Evolutionary conservation across 2,797 vertebrate species (phyloP), one percentile per base, ranked within the genome.

Genomic region (Odontamblyopus rebecca): DNA sequence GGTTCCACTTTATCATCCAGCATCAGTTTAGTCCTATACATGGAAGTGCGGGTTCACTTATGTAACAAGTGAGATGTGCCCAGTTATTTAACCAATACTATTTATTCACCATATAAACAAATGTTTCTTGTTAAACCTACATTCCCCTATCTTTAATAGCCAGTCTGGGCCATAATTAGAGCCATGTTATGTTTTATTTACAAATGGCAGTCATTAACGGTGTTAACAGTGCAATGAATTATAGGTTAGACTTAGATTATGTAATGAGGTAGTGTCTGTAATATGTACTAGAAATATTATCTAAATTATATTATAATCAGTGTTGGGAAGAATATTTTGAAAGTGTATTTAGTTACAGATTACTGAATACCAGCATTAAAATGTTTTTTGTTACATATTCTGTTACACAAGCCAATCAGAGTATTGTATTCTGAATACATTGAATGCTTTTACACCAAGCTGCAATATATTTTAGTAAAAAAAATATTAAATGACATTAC

Each of bases 21-120:
- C 65, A 32, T 67, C 48, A 67, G 27, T 48, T 15, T 16, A 7
- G 65, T 54, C 23, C 19, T 53, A 12, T 26, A 26, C 35, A 51
- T 50, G 23, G 70, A 81, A 62, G 65, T 80, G 71, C 73, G 60
- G 71, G 19, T 81, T 48, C 30, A 19, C 77, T 89, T 86, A 87
- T 67, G 68, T 81, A 89, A 84, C 61, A 32, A 54, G 56, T 23
- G 11, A 60, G 44, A 61, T 67, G 63, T 70, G 70, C 68, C 57
- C 54, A 70, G 71, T 75, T 38, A 2, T 75, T 27, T 16, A 69
- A 78, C 77, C 75, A 76, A 56, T 61, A 70, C 78, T 82, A 65
- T 88, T 79, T 89, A 79, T 64, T 67, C 74, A 57, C 30, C 71
- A 70, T 51, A 61, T 53, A 62, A 26, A 61, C 50, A 61, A 54